Conservation (phyloP, 1,140 invertebrate species). For the Panulirus ornatus region DNA sequence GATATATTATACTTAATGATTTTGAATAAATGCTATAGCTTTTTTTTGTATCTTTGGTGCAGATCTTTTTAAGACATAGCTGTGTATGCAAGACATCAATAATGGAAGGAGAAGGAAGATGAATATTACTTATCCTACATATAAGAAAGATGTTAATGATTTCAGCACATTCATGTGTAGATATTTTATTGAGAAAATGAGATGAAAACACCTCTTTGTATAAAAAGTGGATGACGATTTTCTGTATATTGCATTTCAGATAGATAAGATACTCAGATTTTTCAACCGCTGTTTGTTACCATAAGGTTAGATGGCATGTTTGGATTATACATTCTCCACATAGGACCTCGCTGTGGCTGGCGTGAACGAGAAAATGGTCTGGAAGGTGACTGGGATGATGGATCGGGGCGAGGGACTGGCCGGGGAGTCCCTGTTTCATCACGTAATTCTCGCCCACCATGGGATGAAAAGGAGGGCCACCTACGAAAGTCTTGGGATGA, state of each 20-base stretch:
- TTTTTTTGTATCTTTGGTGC: background rate
- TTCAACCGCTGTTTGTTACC: no score
- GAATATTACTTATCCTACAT: no score
- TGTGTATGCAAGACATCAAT: background rate
- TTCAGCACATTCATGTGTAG: no score
- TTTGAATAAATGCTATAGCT: background rate
- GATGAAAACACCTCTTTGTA: no score
- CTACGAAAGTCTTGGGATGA: slow-evolving; percentile 77
- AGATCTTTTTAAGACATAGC: background rate
- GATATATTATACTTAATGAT: no score
- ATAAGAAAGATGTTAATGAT: no score
- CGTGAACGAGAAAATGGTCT: slow-evolving; percentile 81
- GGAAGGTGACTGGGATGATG: slow-evolving; percentile 79
- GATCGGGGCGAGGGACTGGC: slow-evolving; percentile 50
- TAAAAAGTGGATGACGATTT: no score
- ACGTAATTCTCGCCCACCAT: slow-evolving; percentile 60
- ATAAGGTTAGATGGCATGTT: background rate
- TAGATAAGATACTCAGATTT: no score
- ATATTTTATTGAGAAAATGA: no score
- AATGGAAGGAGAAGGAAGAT: no score
- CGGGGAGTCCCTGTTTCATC: slow-evolving; percentile 54
- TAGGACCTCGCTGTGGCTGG: slow-evolving; percentile 79
- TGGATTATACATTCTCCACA: background rate
- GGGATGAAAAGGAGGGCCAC: slow-evolving; percentile 74
- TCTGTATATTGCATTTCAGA: no score